A percentile compares a stretch with the other conserved stretches of the same genome.
These are phyloP conservation scores for Carapus acus DNA, from an alignment of 2,797 vertebrate species.

Conservation along the genomic window DNA sequence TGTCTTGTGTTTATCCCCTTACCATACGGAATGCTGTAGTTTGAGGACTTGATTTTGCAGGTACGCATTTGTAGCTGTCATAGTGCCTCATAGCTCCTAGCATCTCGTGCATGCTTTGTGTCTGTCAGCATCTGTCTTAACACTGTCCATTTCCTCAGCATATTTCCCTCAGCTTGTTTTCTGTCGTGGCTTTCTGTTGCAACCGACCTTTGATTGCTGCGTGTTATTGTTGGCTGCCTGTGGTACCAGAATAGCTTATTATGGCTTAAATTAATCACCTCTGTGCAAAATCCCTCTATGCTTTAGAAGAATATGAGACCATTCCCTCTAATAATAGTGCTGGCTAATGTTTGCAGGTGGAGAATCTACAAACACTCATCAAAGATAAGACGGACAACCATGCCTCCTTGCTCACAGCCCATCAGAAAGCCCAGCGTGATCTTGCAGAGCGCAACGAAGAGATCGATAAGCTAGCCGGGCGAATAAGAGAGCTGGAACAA, in stretches of 20 bases:
- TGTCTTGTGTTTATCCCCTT: conserved; percentile 61
- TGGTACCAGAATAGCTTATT: conserved; percentile 49
- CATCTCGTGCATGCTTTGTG: conserved; percentile 58
- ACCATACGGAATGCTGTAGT: conserved; percentile 71
- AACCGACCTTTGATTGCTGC: conserved; percentile 35
- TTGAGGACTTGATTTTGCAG: conserved; percentile 79
- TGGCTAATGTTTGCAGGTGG: conserved; percentile 70
- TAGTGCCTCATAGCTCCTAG: conserved; percentile 40
- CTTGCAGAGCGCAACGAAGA: conserved; percentile 80
- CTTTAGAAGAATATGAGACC: not conserved
- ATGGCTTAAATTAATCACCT: conserved; percentile 10
- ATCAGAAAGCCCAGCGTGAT: conserved; percentile 78
- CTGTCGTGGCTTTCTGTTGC: conserved; percentile 32
- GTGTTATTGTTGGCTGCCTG: conserved; percentile 41
- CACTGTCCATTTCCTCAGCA: conserved; percentile 23
- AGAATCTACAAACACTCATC: conserved; percentile 81
- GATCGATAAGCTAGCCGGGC: conserved; percentile 77
- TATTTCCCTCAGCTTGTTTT: conserved; percentile 20
- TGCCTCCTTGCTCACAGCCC: conserved; percentile 72
- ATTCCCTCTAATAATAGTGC: not conserved
- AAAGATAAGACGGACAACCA: conserved; percentile 83
- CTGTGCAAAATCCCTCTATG: conserved; percentile 6
- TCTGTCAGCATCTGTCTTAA: conserved; percentile 26
- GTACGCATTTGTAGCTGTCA: conserved; percentile 67
- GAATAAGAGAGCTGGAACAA: conserved; percentile 79